Conservation (phyloP, 2,888 invertebrate genomes). For the Lapara coniferarum region DNA sequence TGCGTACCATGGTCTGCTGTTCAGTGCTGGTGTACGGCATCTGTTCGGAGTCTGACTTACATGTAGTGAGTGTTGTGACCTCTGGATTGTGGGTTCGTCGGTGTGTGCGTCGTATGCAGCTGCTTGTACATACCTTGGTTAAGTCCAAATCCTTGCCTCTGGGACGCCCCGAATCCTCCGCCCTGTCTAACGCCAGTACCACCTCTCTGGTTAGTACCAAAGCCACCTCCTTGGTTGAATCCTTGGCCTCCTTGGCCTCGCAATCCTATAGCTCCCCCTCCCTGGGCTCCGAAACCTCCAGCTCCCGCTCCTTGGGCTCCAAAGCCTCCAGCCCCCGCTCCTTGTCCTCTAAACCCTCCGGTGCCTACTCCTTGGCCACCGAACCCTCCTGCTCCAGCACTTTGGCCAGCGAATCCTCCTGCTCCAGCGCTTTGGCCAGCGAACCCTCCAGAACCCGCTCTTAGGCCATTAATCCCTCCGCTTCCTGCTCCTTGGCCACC, state of each 20-base stretch:
- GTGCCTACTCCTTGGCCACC: background rate
- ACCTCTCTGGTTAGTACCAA: constrained; percentile 29
- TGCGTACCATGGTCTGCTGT: background rate
- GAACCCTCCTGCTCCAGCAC: background rate
- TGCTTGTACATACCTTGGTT: constrained; percentile 32
- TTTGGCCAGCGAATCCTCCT: background rate
- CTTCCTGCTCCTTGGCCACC: background rate
- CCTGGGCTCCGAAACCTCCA: background rate
- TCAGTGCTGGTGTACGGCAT: background rate
- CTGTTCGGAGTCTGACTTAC: constrained; percentile 19
- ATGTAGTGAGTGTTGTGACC: background rate
- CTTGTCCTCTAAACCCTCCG: background rate
- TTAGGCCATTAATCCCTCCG: background rate
- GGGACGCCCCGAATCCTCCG: constrained; percentile 36
- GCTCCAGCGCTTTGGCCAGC: background rate
- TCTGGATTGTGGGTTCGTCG: background rate
- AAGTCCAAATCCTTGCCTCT: constrained; percentile 32
- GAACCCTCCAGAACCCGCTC: background rate
- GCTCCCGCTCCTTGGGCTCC: background rate
- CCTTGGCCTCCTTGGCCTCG: constrained; percentile 31
- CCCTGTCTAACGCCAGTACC: constrained; percentile 31
- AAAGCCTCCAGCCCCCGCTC: background rate
- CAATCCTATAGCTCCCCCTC: background rate
- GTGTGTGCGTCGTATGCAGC: background rate
- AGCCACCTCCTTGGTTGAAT: constrained; percentile 36